Percentiles rank a stretch among this genome's conserved stretches.
These are phyloP conservation scores for Phymastichus coffea DNA, from an alignment of 1,140 invertebrate species.

Conservation along the genomic window DNA sequence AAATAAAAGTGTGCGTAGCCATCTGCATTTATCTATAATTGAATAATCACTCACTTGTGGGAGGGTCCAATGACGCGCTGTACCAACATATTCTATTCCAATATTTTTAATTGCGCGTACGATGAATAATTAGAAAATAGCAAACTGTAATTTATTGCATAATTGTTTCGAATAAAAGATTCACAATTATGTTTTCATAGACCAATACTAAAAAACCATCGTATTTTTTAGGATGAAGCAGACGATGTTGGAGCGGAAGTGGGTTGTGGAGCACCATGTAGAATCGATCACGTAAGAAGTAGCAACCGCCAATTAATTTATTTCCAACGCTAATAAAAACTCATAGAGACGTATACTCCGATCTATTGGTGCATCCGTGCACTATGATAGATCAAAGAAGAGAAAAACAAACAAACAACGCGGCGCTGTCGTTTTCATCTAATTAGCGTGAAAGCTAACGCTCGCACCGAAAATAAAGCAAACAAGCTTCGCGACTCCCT, in stretches of 20 bases:
- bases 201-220: slow-evolving; percentile 2
- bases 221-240: slow-evolving; percentile 64
- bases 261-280: slow-evolving; percentile 64
- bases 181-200: not conserved
- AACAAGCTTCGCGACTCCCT: not conserved
- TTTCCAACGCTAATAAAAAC: too few species aligned
- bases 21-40: too few species aligned
- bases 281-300: slow-evolving; percentile 57
- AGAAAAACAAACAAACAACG: too few species aligned
- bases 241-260: slow-evolving; percentile 63
- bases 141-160: slow-evolving; percentile 3
- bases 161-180: slow-evolving; percentile 2
- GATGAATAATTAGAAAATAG: not conserved
- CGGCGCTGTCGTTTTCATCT: too few species aligned
- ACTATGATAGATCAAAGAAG: too few species aligned
- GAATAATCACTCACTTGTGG: too few species aligned
- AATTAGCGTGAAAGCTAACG: too few species aligned
- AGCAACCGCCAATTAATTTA: too few species aligned
- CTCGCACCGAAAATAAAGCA: too few species aligned
- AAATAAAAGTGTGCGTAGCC: too few species aligned
- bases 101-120: not conserved
- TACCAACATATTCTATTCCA: not conserved
- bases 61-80: not conserved
- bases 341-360: too few species aligned
- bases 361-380: too few species aligned